These are phyloP conservation scores for Ceyx melanurus DNA, from an alignment of 2,113 vertebrate species.

Conservation along the genomic window DNA sequence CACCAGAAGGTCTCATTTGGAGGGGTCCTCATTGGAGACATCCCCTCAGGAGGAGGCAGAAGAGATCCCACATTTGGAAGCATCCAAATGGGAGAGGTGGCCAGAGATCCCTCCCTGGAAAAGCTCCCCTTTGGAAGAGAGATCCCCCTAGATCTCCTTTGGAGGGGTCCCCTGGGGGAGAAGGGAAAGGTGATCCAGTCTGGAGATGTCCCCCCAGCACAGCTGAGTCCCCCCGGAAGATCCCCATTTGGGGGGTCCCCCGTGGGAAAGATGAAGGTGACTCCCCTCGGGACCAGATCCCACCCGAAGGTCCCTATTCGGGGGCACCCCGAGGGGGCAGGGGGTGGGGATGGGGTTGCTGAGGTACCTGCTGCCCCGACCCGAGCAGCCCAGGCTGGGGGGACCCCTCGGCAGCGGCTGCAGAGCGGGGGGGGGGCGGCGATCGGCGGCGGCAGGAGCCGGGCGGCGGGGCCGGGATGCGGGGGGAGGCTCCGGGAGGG, in stretches of 20 bases:
- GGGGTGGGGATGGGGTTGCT: not conserved
- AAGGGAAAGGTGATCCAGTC: too few species aligned
- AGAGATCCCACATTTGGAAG: not conserved
- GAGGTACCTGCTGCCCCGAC: conserved; percentile 57
- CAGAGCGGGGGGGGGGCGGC: not conserved
- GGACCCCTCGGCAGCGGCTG: conserved; percentile 16
- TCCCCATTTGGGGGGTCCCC: not conserved
- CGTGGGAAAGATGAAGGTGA: not conserved
- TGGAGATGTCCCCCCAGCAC: too few species aligned
- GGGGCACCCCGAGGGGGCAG: not conserved
- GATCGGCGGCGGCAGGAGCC: not conserved
- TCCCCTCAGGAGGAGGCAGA: too few species aligned
- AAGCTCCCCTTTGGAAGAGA: not conserved
- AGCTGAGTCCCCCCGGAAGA: not conserved
- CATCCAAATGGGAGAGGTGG: not conserved
- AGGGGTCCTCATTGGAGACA: too few species aligned
- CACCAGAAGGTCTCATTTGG: not conserved
- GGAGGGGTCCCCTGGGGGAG: too few species aligned
- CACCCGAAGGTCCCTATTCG: too few species aligned
- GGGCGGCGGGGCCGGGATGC: too few species aligned
- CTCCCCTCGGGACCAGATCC: too few species aligned
- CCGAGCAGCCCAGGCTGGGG: conserved; percentile 50
- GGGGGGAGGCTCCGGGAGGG: not conserved
- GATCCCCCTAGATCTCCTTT: not conserved
- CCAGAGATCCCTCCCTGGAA: not conserved